Evolutionary conservation across 2,113 vertebrate genomes (phyloP).

Genomic region (Aspiorhynchus laticeps): DNA sequence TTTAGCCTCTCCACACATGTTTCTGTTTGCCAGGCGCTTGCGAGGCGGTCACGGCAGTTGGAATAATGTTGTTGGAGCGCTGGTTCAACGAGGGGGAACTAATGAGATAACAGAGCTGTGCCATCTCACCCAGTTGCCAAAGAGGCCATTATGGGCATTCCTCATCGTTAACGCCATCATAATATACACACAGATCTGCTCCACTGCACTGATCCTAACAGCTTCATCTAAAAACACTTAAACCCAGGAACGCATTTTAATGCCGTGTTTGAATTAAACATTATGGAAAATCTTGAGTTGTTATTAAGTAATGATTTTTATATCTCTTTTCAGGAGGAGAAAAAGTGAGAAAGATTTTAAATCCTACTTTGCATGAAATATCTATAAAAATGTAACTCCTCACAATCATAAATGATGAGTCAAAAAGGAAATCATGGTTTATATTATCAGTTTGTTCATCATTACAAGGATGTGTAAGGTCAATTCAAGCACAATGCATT

Average conservation of each 20-base stretch:
- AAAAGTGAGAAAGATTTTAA: neutral
- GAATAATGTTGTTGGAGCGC: constrained; percentile 65
- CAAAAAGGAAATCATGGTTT: too few relatives aligned
- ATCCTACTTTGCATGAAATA: too few relatives aligned
- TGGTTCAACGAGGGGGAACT: constrained; percentile 67
- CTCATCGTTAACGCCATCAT: constrained; percentile 59
- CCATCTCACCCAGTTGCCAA: constrained; percentile 58
- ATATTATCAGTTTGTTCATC: too few relatives aligned
- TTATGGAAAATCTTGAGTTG: constrained; percentile 2
- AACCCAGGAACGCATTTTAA: constrained; percentile 18
- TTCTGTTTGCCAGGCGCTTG: constrained; percentile 57
- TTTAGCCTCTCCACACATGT: constrained; percentile 44
- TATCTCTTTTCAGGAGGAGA: neutral
- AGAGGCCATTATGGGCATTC: constrained; percentile 59
- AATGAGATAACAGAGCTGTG: constrained; percentile 65
- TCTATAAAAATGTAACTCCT: too few relatives aligned
- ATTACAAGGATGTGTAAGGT: neutral
- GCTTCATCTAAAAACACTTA: constrained; percentile 52
- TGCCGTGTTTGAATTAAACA: constrained; percentile 41
- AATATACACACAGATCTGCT: constrained; percentile 56
- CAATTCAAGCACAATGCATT: neutral
- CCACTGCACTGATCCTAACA: constrained; percentile 43
- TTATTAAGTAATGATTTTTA: constrained; percentile 30
- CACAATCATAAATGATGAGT: too few relatives aligned
- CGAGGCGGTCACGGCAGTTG: constrained; percentile 49